Evolutionary conservation across 2,113 vertebrate genomes (phyloP), one percentile per base, ranked within the genome.

Genomic region (Gopherus flavomarginatus): DNA sequence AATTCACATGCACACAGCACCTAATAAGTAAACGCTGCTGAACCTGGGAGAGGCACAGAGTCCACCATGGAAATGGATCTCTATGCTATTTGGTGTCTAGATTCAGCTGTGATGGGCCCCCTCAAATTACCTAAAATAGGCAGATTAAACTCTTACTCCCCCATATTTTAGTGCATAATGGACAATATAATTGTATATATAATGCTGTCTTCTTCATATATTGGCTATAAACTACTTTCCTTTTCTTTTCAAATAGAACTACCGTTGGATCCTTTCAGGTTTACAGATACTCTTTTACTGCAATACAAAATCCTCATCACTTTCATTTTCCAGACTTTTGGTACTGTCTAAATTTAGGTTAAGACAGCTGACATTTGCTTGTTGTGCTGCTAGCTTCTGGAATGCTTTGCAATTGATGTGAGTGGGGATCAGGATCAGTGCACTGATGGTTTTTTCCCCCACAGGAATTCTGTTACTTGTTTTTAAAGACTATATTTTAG

Each of bases 291-390:
- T 94, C 16, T 49, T 87, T 31, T 82, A 44, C 81, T 77, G 72
- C 75, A 87, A 1, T 0, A 5, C 11, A 29, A 93, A 89, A 53
- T 83, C 50, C 87, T 94, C 24, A 81, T 31, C 83, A 47, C 54
- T 87, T 87, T 42, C 65, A 7, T 52, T 72, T 72, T 87, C 1
- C 0, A 27, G 42, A 27, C 11, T 27, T 78, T 24, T 47, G 26
- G 75, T 78, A 47, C 21, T 42, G 22, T 75, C 19, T 11, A 0
- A 0, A 52, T 83, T 91, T 75, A 85, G 79, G 79, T 79, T 75
- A 35, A 88, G 86, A 2, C 29, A 8, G 1, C 87, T 94, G 95
- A 92, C 92, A 93, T 83, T 94, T 93, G 69, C 62, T 44, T 65
- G 6, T 59, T 88, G 6, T 87, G 65, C 92, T 96, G 65, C 27